A percentile compares a stretch with the other conserved stretches of the same genome.
These are phyloP conservation scores for Aphelenchoides besseyi DNA, from an alignment of 1,140 invertebrate species.

Conservation along the genomic window DNA sequence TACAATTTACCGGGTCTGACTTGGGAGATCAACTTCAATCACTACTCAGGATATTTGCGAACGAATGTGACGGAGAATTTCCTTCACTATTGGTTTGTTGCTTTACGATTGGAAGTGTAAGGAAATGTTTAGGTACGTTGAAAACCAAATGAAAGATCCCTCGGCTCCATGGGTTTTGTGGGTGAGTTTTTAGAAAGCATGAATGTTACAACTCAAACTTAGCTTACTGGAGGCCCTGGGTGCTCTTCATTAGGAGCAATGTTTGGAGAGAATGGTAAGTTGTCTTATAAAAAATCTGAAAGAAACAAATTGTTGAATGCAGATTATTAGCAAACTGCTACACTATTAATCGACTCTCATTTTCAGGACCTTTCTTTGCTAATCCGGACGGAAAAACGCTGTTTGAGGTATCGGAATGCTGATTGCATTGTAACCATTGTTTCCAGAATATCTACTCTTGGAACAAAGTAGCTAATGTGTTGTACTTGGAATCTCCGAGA, in stretches of 20 bases:
- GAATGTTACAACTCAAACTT: too few relatives aligned
- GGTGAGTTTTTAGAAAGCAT: too few relatives aligned
- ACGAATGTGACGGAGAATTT: conserved; percentile 37
- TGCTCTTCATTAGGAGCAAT: conserved; percentile 67
- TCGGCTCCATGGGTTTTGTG: conserved; percentile 66
- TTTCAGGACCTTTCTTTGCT: conserved; percentile 66
- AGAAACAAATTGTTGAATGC: too few relatives aligned
- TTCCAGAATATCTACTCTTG: conserved; percentile 35
- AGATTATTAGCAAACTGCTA: too few relatives aligned
- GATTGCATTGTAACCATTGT: background rate
- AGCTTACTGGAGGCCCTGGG: conserved; percentile 68
- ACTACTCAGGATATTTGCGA: conserved; percentile 55
- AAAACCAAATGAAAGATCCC: conserved; percentile 29
- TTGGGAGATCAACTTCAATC: conserved; percentile 47
- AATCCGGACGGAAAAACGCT: conserved; percentile 63
- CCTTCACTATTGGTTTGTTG: conserved; percentile 54
- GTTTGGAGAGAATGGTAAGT: conserved; percentile 67
- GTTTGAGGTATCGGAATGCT: conserved; percentile 24
- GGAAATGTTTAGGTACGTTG: conserved; percentile 23
- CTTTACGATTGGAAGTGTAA: too few relatives aligned
- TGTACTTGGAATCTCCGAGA: conserved; percentile 52
- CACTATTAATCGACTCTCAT: too few relatives aligned
- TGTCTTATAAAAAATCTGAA: too few relatives aligned
- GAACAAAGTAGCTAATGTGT: conserved; percentile 60
- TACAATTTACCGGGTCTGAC: conserved; percentile 48